These are phyloP conservation scores for Aphelenchoides bicaudatus DNA, from an alignment of 2,888 invertebrate species.

Conservation along the genomic window DNA sequence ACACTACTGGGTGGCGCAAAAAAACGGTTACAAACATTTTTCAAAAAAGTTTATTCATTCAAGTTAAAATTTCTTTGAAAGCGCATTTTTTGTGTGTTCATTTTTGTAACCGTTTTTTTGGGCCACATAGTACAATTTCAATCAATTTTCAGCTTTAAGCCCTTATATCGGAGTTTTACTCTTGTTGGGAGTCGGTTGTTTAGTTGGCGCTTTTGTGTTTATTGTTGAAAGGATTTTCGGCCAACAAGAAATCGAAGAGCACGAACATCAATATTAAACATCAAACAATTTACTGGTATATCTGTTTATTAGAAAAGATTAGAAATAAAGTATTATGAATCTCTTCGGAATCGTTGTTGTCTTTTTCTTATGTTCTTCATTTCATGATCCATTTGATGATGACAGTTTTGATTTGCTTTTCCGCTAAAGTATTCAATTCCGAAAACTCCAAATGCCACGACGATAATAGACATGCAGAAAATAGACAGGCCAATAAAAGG, in stretches of 20 bases:
- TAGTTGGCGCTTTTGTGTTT: not conserved
- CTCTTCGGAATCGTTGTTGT: not conserved
- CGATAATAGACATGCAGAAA: not conserved
- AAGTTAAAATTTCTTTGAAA: no score
- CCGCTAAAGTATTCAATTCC: not conserved
- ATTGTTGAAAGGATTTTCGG: constrained; percentile 4
- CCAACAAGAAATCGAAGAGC: not conserved
- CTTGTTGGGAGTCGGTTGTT: not conserved
- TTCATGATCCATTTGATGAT: no score
- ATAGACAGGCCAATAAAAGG: not conserved
- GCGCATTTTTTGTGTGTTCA: no score
- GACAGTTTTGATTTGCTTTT: no score
- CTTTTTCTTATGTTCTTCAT: no score
- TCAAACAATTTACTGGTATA: no score
- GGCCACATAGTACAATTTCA: no score
- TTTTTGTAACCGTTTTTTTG: no score
- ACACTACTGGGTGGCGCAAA: not conserved
- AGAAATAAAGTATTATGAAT: not conserved
- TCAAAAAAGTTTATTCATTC: no score
- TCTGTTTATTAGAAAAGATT: no score
- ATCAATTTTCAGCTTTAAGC: constrained; percentile 1
- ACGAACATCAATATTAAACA: no score
- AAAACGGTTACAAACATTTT: no score
- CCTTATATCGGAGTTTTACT: constrained; percentile 6
- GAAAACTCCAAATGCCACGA: not conserved